Base-by-base conservation (phyloP, 2,797 vertebrate genomes). In the Myripristis murdjan region DNA sequence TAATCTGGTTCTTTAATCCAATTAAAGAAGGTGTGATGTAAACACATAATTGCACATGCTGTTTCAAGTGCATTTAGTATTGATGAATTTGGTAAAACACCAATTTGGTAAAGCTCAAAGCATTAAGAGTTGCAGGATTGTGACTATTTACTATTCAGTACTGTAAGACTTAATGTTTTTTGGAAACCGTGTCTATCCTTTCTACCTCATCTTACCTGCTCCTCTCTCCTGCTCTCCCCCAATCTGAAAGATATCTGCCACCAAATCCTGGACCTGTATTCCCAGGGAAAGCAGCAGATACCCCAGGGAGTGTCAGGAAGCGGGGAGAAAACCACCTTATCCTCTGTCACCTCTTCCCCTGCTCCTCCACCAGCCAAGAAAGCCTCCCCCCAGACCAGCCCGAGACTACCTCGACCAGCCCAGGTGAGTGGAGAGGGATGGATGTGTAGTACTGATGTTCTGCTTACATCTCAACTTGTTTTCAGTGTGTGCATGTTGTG, bases 241-340 rank as follows among this genome's bases (percentile, higher is more conserved):
- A 14, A 2, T n/a, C 18, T 10, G 62, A 22, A 28, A 97, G 96
- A 97, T 55, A 97, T 97, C 85, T 97, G 96, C 86, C 96, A 97
- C 85, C 96, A 97, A 89, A 97, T 97, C 85, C 93, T 97, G 89
- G 96, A 97, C 70, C 93, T 97, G 0, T 97, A 97, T 91, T 97
- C 96, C 0, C 96, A 97, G 82, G 96, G 96, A 54, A 97, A 97
- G 66, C 96, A 95, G 69, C 94, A 93, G 0, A 85, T 95, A 1
- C 95, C 39, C 15, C 39, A 43, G 39, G 39, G 39, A 14, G 39
- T 39, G 12, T 4, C 39, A 3, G 39, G 12, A 14, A 43, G 4
- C 3, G 39, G 87, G 59, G 52, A 92, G 9, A 94, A 86, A 79
- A 0, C 88, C 86, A 2, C 91, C 79, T n/a, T 64, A 77, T 9